Percentiles rank a stretch among this genome's conserved stretches.
Evolutionary conservation across 2,113 vertebrate species (phyloP).

Genomic region (Rhabdomys dilectus): DNA sequence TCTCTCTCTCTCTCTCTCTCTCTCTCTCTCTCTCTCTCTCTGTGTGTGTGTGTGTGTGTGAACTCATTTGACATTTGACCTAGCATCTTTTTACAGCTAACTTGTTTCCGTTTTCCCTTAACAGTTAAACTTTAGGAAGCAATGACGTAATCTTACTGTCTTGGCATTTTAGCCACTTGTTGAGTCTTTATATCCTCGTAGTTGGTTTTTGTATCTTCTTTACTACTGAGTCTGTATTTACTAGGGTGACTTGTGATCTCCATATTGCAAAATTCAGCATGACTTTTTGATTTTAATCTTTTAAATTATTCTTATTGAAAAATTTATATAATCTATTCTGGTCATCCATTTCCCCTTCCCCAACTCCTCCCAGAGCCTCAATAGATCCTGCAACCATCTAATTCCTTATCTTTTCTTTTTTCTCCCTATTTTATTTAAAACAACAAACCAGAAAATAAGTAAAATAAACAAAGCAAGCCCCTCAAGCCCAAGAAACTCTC

Average conservation of each 20-base stretch:
- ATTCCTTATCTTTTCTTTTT: background rate
- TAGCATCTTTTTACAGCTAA: constrained; percentile 10
- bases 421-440: background rate
- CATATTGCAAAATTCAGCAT: constrained; percentile 35
- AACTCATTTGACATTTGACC: constrained; percentile 38
- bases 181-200: constrained; percentile 21
- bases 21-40: no score
- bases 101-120: constrained; percentile 11
- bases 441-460: background rate
- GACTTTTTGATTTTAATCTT: constrained; percentile 21
- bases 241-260: background rate
- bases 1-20: no score
- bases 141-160: constrained; percentile 36
- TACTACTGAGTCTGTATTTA: constrained; percentile 7
- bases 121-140: constrained; percentile 22
- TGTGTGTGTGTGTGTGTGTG: background rate
- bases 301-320: background rate
- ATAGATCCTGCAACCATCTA: background rate
- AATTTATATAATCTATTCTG: background rate
- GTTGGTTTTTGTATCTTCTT: constrained; percentile 5
- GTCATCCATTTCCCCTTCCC: background rate
- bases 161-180: background rate
- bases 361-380: background rate
- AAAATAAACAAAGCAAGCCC: background rate
- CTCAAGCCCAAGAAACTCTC: background rate